A percentile compares a stretch with the other conserved stretches of the same genome.
phyloP scores from a whole-genome alignment of 2,888 invertebrate species.

The Pomacea canaliculata region DNA sequence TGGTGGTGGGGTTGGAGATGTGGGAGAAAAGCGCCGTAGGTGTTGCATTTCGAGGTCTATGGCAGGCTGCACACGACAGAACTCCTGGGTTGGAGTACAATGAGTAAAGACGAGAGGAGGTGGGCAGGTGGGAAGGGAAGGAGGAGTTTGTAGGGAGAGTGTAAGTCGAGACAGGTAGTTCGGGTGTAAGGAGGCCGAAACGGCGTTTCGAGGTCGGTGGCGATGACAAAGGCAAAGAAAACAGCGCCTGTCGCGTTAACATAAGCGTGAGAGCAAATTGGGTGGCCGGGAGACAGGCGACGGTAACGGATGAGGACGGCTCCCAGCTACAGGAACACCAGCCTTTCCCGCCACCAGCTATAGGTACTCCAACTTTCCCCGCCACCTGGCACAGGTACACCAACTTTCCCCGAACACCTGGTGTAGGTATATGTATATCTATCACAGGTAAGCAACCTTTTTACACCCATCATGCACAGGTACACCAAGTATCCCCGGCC shows the following conservation, averaged over 20 bases:
- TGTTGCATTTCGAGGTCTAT: no score
- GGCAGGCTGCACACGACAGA: no score
- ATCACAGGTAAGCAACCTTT: no score
- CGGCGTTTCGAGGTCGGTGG: background rate
- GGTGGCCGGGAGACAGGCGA: constrained; percentile 17
- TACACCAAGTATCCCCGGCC: no score
- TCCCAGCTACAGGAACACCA: background rate
- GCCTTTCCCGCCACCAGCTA: background rate
- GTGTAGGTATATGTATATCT: no score
- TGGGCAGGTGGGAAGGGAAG: background rate
- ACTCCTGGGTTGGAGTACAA: no score
- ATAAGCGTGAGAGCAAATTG: constrained; percentile 23
- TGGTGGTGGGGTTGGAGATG: background rate
- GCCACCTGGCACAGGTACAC: background rate
- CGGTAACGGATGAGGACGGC: constrained; percentile 1
- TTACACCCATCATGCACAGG: no score
- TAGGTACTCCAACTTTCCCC: background rate
- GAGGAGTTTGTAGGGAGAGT: background rate
- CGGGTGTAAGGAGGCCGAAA: background rate
- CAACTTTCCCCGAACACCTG: background rate
- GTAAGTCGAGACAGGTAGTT: background rate
- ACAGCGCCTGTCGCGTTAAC: background rate
- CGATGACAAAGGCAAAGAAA: background rate
- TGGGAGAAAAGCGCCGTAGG: background rate
- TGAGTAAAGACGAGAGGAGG: background rate